Evolutionary conservation across 2,113 vertebrate genomes (phyloP).

Genomic region (Edolisoma coerulescens): DNA sequence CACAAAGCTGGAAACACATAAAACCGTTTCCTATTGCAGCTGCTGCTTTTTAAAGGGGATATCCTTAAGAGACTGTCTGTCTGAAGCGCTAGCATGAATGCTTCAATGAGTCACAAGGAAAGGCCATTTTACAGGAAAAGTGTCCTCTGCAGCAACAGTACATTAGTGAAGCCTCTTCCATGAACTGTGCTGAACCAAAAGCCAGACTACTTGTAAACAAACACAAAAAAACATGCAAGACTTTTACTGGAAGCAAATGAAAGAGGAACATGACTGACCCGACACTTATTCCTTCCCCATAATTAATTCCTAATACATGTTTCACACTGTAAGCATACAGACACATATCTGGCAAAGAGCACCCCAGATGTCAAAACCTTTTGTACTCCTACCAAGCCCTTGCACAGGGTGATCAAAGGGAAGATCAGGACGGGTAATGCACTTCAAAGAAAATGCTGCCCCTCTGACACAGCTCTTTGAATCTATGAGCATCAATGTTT

Average conservation of each 20-base stretch:
- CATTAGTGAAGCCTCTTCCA: neutral
- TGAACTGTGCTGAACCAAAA: conserved; percentile 13
- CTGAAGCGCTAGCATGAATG: conserved; percentile 22
- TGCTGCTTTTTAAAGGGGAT: conserved; percentile 59
- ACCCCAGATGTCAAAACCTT: neutral
- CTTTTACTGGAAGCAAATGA: conserved; percentile 33
- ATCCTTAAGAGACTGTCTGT: conserved; percentile 62
- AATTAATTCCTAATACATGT: neutral
- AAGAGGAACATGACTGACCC: neutral
- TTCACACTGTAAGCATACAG: neutral
- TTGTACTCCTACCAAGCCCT: neutral
- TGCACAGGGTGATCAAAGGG: neutral
- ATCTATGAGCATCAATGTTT: neutral
- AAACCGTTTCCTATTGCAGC: conserved; percentile 64
- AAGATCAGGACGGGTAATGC: neutral
- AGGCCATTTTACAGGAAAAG: conserved; percentile 52
- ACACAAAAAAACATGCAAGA: neutral
- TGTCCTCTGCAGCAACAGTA: neutral
- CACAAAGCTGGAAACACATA: conserved; percentile 61
- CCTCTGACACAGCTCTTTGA: neutral
- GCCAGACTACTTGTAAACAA: conserved; percentile 27
- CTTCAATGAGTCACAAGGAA: conserved; percentile 53
- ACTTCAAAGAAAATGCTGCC: neutral
- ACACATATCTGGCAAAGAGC: neutral
- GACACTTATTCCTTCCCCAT: neutral